phyloP scores from a whole-genome alignment of 2,888 invertebrate species.

The Caenorhabditis sp. region DNA sequence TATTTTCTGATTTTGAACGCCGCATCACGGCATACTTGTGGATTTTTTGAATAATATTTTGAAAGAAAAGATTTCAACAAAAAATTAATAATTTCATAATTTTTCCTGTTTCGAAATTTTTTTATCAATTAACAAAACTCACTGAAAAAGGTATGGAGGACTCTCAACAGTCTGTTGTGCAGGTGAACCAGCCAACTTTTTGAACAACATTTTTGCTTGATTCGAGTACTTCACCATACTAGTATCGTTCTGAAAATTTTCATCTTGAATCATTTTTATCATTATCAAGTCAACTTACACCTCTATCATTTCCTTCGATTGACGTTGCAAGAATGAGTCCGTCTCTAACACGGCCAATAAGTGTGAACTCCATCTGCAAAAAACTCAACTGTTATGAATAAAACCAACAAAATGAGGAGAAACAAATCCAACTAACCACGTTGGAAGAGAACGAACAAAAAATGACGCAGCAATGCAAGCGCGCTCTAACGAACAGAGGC shows the following conservation, averaged over 20 bases:
- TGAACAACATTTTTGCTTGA: slow-evolving; percentile 97
- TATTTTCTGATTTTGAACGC: too few species aligned
- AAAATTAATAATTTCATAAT: too few species aligned
- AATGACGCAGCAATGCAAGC: slow-evolving; percentile 3
- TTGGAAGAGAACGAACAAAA: slow-evolving; percentile 4
- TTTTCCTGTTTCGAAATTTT: too few species aligned
- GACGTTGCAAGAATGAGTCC: slow-evolving; percentile 93
- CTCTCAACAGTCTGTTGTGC: slow-evolving; percentile 93
- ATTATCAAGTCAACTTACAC: slow-evolving; percentile 3
- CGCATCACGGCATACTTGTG: too few species aligned
- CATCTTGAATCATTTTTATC: neutral
- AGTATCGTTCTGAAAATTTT: slow-evolving; percentile 81
- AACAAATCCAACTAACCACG: slow-evolving; percentile 21
- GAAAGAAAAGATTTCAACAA: too few species aligned
- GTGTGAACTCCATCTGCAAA: slow-evolving; percentile 84
- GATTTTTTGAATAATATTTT: too few species aligned
- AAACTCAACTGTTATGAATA: neutral
- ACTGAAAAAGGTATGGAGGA: slow-evolving; percentile 97
- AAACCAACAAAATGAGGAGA: neutral
- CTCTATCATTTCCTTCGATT: slow-evolving; percentile 85
- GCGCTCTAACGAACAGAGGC: slow-evolving; percentile 11
- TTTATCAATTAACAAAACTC: too few species aligned
- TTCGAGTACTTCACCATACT: slow-evolving; percentile 96
- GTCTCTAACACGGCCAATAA: slow-evolving; percentile 94
- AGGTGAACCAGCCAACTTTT: slow-evolving; percentile 90